Evolutionary conservation across 37 sponge, comb jelly and placozoan species (phyloP).

Genomic region (Oscarella lobularis): DNA sequence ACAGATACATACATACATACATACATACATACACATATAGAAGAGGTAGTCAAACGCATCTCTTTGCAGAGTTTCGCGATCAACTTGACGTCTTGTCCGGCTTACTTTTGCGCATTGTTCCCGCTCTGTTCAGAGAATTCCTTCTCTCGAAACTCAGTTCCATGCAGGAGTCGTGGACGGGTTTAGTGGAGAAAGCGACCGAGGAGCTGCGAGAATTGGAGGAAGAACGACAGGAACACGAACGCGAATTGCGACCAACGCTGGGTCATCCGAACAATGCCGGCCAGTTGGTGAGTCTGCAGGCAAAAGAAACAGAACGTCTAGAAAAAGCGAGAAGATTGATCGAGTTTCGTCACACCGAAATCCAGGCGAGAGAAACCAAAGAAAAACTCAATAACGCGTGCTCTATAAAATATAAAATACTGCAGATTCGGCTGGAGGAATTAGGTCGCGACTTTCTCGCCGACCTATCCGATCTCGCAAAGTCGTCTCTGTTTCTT

Average conservation of each 20-base stretch:
- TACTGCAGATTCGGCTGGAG: too few relatives aligned
- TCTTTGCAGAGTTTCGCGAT: neutral
- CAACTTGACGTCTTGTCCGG: neutral
- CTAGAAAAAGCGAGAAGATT: too few relatives aligned
- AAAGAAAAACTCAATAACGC: too few relatives aligned
- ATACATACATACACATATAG: neutral
- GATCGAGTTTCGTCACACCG: too few relatives aligned
- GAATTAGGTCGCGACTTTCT: too few relatives aligned
- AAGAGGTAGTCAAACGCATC: neutral
- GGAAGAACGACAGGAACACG: neutral
- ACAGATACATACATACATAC: neutral
- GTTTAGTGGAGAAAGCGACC: neutral
- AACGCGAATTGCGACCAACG: neutral
- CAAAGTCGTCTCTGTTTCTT: too few relatives aligned
- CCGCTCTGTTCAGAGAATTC: neutral
- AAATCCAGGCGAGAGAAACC: too few relatives aligned
- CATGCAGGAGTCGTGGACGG: too few relatives aligned
- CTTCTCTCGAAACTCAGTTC: neutral
- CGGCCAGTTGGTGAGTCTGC: too few relatives aligned
- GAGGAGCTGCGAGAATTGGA: neutral
- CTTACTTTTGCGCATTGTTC: neutral
- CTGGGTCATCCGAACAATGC: constrained; percentile 1
- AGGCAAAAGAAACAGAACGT: too few relatives aligned
- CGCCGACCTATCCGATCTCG: too few relatives aligned
- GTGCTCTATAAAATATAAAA: too few relatives aligned